phyloP scores from a whole-genome alignment of 2,797 vertebrate genomes.

The Mustela erminea region DNA sequence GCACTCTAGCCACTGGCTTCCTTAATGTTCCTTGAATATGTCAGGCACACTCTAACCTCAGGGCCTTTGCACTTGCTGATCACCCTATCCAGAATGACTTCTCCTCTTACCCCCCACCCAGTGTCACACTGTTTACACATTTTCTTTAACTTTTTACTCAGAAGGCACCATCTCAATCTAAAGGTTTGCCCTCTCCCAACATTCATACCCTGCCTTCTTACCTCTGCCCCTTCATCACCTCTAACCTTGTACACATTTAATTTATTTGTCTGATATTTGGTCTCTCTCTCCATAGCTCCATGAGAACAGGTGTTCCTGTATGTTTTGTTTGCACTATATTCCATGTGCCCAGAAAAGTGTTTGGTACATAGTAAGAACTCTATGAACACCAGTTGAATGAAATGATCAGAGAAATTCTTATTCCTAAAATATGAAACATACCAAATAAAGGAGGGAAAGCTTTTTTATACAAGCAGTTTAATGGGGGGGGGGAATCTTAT shows the following conservation, averaged over 20 bases:
- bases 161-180: neutral
- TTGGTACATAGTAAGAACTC: neutral
- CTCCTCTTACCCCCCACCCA: accelerated
- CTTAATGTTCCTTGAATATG: neutral
- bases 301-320: neutral
- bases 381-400: neutral
- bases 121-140: neutral
- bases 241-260: neutral
- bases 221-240: neutral
- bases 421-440: neutral
- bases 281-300: neutral
- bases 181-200: neutral
- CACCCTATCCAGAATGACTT: neutral
- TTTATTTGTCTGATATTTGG: neutral
- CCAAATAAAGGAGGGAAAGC: neutral
- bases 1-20: accelerated
- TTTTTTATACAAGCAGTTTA: neutral
- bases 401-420: neutral
- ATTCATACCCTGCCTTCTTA: neutral
- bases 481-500: neutral
- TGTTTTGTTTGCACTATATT: neutral
- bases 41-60: no score
- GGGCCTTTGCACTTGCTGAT: neutral
- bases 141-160: neutral
- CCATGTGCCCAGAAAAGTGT: neutral